A percentile compares a stretch with the other conserved stretches of the same genome.
These are phyloP conservation scores for Chiroxiphia lanceolata DNA, from an alignment of 2,797 vertebrate genomes.

Conservation along the genomic window DNA sequence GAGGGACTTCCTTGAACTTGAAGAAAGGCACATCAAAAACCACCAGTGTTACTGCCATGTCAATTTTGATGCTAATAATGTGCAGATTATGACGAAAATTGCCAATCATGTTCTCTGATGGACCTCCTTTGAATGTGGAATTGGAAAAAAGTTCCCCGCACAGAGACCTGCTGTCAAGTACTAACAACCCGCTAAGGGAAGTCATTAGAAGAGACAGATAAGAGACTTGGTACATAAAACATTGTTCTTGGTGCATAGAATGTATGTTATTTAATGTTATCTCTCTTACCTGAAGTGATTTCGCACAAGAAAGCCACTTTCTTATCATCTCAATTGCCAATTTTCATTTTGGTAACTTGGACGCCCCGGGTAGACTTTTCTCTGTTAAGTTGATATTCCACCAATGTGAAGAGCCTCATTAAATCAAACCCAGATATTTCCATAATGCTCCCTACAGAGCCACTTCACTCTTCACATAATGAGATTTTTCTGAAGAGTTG, in stretches of 20 bases:
- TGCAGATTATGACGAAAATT: constrained; percentile 99
- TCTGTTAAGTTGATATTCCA: constrained; percentile 86
- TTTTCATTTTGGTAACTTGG: constrained; percentile 88
- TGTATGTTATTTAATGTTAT: constrained; percentile 90
- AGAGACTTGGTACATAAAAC: constrained; percentile 97
- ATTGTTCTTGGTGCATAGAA: constrained; percentile 92
- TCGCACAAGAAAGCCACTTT: constrained; percentile 82
- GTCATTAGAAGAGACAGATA: constrained; percentile 99
- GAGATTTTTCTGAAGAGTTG: constrained; percentile 89
- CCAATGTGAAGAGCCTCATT: constrained; percentile 91
- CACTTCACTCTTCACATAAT: constrained; percentile 89
- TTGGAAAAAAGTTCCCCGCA: constrained; percentile 95
- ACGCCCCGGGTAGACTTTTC: constrained; percentile 85
- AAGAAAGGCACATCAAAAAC: constrained; percentile 87
- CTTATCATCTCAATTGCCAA: constrained; percentile 85
- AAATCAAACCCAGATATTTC: constrained; percentile 93
- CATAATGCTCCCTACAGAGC: constrained; percentile 92
- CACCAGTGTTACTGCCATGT: constrained; percentile 90
- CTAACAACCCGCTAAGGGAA: constrained; percentile 99
- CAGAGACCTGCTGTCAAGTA: constrained; percentile 98
- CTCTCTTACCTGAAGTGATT: constrained; percentile 88
- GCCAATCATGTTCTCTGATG: constrained; percentile 99
- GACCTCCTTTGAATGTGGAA: constrained; percentile 97
- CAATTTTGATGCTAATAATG: constrained; percentile 99
- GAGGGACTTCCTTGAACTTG: constrained; percentile 90